These are phyloP conservation scores for Darevskia mixta DNA, from an alignment of 2,797 vertebrate species.

Conservation along the genomic window DNA sequence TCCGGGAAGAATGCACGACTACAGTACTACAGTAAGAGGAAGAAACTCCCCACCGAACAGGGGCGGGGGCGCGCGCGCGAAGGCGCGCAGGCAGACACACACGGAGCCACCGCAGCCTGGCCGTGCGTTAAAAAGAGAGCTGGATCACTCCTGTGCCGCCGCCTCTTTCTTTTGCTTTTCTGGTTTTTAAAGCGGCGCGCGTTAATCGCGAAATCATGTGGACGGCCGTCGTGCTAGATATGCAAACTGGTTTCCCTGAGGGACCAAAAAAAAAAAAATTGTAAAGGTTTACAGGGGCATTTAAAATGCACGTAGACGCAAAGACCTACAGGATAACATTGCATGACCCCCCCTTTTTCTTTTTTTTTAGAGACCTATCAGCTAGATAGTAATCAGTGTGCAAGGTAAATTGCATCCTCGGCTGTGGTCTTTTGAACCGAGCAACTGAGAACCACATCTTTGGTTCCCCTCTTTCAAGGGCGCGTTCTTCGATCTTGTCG, in stretches of 20 bases:
- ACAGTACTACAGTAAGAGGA: accelerated
- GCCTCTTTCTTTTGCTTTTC: constrained; percentile 29
- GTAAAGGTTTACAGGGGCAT: constrained; percentile 34
- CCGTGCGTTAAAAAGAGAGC: not conserved
- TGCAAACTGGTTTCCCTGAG: constrained; percentile 39
- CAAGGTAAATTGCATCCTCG: constrained; percentile 25
- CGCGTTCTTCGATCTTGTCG: not conserved
- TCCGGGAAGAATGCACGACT: not conserved
- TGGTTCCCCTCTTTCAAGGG: constrained; percentile 39
- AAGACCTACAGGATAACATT: constrained; percentile 18
- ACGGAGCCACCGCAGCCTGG: not conserved
- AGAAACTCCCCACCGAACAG: not conserved
- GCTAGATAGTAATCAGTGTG: constrained; percentile 49
- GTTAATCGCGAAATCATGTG: constrained; percentile 37
- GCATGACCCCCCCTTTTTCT: no score
- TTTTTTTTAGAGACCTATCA: constrained; percentile 35
- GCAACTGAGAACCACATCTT: constrained; percentile 19
- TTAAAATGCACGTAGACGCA: constrained; percentile 34
- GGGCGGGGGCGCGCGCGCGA: not conserved
- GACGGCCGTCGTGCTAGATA: constrained; percentile 48
- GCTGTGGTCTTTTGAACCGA: constrained; percentile 40
- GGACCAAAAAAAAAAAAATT: constrained; percentile 43
- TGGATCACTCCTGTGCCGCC: constrained; percentile 38
- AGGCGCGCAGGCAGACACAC: not conserved
- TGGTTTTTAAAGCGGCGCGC: not conserved